Conservation (phyloP, 2,888 invertebrate genomes). For the Linnaemya tessellans region DNA sequence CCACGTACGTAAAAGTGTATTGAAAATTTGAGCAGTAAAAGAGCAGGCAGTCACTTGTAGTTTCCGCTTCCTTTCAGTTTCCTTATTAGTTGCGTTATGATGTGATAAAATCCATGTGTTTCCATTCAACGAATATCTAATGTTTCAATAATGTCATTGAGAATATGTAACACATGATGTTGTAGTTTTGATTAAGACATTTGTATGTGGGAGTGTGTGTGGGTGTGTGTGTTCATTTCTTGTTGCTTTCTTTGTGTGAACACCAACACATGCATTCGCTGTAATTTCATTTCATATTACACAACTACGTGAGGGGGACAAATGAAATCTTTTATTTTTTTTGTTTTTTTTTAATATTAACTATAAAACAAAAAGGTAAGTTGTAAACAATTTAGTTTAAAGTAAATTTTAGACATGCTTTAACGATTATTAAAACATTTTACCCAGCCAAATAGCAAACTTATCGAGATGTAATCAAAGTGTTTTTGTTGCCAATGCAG, state of each 20-base stretch:
- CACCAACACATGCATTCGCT: constrained; percentile 57
- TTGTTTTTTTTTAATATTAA: constrained; percentile 8
- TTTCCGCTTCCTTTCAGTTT: constrained; percentile 25
- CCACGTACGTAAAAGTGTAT: constrained; percentile 12
- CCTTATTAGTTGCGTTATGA: constrained; percentile 20
- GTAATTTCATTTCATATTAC: constrained; percentile 29
- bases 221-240: background rate
- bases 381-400: constrained; percentile 56
- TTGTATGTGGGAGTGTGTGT: background rate
- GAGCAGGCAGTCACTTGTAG: background rate
- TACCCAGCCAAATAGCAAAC: background rate
- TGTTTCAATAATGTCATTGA: constrained; percentile 38
- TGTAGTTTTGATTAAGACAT: constrained; percentile 64
- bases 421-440: constrained; percentile 62
- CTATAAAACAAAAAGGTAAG: constrained; percentile 53
- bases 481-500: constrained; percentile 17
- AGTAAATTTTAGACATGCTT: constrained; percentile 58
- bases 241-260: constrained; percentile 55
- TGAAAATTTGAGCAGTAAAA: background rate
- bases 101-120: constrained; percentile 69
- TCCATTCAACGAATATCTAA: constrained; percentile 33
- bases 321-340: background rate
- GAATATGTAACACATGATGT: constrained; percentile 53
- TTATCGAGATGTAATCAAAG: constrained; percentile 29
- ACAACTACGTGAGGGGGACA: background rate